Base-by-base conservation (phyloP, 2,113 vertebrate species). In the Phylloscopus whistleri region DNA sequence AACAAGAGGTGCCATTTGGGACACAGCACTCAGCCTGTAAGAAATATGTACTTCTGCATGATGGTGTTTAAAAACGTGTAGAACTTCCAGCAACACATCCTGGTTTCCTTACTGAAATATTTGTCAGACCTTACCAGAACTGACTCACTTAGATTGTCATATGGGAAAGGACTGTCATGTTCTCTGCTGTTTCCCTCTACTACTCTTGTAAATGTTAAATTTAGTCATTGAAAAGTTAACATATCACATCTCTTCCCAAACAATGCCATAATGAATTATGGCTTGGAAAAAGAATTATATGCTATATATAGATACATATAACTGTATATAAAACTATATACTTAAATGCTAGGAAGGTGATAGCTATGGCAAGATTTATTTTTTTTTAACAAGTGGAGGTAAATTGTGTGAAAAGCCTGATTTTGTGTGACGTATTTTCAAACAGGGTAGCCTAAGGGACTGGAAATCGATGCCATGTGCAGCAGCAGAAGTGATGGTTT, bases 1-100 rank as follows among this genome's bases (percentile, higher is more conserved):
- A 84, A 48, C 39, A 73, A 77, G 68, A 83, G 16, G 18, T 86
- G 35, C 26, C 52, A 55, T 59, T 60, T 15, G 20, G 70, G 39
- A 86, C 1, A 2, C 0, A 68, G 66, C 30, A 52, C 66, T 60
- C 1, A 0, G n/a, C 28, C 55, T 52, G 5, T 49, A 78, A 62
- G 33, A 90, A 94, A 60, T 18, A 48, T 28, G 16, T 22, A 12
- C 4, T 60, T 44, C 63, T 83, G 48, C 48, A 41, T 6, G 24
- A 67, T 0, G 0, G 28, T 49, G 51, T 31, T 68, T 74, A 74
- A 95, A 93, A 93, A 56, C 0, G 0, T 7, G 16, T 3, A 56
- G 12, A 60, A 5, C 44, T 92, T 92, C 79, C 80, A 80, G 16
- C 10, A 59, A 37, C 5, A 62, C 9, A 41, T 46, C 33, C 28